Conservation (phyloP, 1,140 invertebrate species). For the Drosophila suzukii region DNA sequence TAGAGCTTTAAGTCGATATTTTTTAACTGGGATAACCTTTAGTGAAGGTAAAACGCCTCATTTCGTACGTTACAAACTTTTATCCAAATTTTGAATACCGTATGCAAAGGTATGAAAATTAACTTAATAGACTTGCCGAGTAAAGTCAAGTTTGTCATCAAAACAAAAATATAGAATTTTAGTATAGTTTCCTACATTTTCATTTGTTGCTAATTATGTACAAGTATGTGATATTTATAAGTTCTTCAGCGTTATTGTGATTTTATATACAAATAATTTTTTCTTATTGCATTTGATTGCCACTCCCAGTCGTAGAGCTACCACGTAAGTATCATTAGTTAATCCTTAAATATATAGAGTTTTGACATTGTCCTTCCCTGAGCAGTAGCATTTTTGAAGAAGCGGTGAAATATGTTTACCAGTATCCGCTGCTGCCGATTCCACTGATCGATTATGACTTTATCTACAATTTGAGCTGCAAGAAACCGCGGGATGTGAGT, state of each 20-base stretch:
- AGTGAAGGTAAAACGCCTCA: no score
- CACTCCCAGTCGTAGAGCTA: background rate
- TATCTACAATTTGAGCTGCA: constrained; percentile 40
- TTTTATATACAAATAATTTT: background rate
- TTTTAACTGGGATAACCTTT: no score
- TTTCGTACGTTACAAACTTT: no score
- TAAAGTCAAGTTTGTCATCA: background rate
- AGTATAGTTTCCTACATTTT: background rate
- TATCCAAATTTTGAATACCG: no score
- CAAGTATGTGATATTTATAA: background rate
- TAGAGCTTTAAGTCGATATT: no score
- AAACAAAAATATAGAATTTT: background rate
- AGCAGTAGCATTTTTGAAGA: background rate
- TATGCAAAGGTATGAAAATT: no score
- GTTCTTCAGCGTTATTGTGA: no score
- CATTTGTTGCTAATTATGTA: background rate
- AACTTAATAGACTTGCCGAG: background rate
- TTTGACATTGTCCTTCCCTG: background rate
- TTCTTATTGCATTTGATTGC: no score
- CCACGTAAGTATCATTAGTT: background rate
- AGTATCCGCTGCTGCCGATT: background rate
- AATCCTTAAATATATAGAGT: no score
- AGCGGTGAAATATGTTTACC: background rate
- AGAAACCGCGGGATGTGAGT: constrained; percentile 6
- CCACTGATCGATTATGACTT: constrained; percentile 47